These are phyloP conservation scores for Lasioglossum figueresi DNA, from an alignment of 2,888 invertebrate species.

Conservation along the genomic window DNA sequence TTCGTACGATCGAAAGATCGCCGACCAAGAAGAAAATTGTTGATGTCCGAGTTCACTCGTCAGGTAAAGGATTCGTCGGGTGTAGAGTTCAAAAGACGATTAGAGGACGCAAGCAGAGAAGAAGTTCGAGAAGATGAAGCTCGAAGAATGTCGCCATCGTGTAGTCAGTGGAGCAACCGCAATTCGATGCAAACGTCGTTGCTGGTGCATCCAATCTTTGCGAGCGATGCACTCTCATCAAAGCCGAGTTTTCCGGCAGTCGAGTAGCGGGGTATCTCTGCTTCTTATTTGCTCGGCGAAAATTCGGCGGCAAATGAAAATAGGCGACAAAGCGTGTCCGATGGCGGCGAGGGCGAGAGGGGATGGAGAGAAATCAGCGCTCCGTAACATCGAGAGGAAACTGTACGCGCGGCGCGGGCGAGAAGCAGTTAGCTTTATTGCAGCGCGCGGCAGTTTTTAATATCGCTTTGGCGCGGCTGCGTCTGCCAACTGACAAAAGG, in stretches of 20 bases:
- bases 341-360: not conserved
- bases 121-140: not conserved
- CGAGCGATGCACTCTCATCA: not conserved
- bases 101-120: not conserved
- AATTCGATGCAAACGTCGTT: not conserved
- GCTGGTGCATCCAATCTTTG: not conserved
- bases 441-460: conserved; percentile 80
- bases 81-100: not conserved
- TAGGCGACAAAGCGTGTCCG: conserved; percentile 15
- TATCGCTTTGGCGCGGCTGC: conserved; percentile 80
- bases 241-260: not conserved
- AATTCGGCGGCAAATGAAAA: conserved; percentile 11
- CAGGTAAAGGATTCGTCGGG: too few species aligned
- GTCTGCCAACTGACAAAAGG: conserved; percentile 81
- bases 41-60: too few species aligned
- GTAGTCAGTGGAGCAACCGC: not conserved
- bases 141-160: not conserved
- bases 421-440: conserved; percentile 81
- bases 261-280: not conserved
- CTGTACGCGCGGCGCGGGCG: conserved; percentile 60
- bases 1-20: too few species aligned
- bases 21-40: too few species aligned
- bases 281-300: not conserved
- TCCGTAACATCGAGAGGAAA: conserved; percentile 52
- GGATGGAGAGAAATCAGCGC: conserved; percentile 23